Conservation (phyloP, 1,140 invertebrate species). For the Heliconius melpomene region DNA sequence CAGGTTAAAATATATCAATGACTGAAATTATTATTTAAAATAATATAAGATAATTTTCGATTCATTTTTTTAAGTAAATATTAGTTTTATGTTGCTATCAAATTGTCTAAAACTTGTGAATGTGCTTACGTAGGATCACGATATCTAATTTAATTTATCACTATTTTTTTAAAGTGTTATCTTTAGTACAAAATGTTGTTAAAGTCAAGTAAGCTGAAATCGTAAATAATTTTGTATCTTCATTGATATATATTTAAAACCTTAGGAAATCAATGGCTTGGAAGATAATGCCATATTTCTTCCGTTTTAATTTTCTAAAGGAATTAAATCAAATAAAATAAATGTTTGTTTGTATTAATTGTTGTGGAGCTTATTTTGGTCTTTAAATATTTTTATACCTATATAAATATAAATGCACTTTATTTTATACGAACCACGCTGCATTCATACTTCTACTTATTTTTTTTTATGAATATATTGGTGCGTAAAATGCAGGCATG, state of each 20-base stretch:
- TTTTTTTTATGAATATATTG: no score
- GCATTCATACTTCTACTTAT: no score
- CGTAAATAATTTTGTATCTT: not conserved
- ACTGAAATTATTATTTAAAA: no score
- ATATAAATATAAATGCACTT: not conserved
- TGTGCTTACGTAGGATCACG: not conserved
- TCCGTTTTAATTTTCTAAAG: slow-evolving; percentile 28
- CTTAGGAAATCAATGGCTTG: not conserved
- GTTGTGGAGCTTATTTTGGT: no score
- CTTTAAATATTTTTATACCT: no score
- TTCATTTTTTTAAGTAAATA: no score
- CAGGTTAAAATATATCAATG: not conserved
- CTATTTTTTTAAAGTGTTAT: not conserved
- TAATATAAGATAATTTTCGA: no score
- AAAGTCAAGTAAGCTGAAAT: not conserved
- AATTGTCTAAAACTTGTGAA: not conserved
- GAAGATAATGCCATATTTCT: slow-evolving; percentile 27
- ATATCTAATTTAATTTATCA: not conserved
- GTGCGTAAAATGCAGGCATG: no score
- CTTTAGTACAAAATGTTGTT: not conserved
- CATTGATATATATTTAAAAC: not conserved
- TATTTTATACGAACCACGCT: not conserved
- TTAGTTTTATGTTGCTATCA: no score
- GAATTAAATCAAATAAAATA: slow-evolving; percentile 1
- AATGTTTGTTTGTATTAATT: not conserved